phyloP scores from a whole-genome alignment of 2,113 vertebrate species.

The Galbula dea region DNA sequence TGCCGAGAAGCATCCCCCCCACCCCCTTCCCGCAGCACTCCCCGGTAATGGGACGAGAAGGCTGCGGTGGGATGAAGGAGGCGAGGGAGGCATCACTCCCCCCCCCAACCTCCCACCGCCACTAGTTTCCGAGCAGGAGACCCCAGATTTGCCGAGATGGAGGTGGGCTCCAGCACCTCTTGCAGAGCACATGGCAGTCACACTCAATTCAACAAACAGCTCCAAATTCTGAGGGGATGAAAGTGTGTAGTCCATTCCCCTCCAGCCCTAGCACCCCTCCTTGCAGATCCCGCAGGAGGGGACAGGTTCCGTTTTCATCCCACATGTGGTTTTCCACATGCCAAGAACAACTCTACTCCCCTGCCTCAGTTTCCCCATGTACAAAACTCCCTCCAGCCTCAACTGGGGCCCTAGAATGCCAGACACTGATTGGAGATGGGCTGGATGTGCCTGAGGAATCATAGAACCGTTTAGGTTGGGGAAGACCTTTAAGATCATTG shows the following conservation, averaged over 20 bases:
- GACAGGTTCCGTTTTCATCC: not conserved
- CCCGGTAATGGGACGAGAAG: not conserved
- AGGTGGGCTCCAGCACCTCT: accelerated
- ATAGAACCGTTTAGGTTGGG: not conserved
- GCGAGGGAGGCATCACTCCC: accelerated
- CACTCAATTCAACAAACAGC: accelerated
- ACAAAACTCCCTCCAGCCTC: not conserved
- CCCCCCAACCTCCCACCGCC: accelerated
- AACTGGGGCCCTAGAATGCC: accelerated
- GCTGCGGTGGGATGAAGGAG: not conserved
- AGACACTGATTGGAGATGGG: too few relatives aligned
- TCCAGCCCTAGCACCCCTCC: not conserved
- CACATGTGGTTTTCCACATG: not conserved
- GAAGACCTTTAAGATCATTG: not conserved
- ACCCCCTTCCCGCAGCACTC: not conserved
- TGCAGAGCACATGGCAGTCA: accelerated
- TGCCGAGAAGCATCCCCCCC: not conserved
- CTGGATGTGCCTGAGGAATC: not conserved
- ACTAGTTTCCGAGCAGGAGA: not conserved
- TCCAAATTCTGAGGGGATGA: not conserved
- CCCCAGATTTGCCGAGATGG: not conserved
- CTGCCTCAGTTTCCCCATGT: not conserved
- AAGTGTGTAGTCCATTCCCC: not conserved
- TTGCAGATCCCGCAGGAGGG: not conserved
- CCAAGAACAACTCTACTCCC: not conserved